phyloP scores from a whole-genome alignment of 1,140 invertebrate genomes.

The Acromyrmex echinatior region DNA sequence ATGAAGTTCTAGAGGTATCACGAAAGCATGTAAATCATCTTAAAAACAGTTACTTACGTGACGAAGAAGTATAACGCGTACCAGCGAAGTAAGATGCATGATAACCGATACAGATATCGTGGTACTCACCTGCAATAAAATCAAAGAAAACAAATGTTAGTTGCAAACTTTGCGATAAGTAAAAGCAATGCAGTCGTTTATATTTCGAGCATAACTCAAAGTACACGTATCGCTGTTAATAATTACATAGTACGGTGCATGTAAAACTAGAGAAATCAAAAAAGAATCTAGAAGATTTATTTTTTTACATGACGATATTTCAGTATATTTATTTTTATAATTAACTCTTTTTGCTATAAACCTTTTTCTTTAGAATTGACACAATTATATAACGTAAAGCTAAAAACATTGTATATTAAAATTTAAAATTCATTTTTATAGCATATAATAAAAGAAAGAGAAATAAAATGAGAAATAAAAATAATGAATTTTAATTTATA shows the following conservation, averaged over 20 bases:
- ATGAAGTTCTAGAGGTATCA: constrained; percentile 29
- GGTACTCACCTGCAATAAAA: constrained; percentile 73
- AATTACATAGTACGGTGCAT: not conserved
- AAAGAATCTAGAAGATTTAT: not conserved
- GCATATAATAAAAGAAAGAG: no score
- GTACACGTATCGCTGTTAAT: constrained; percentile 23
- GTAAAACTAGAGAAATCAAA: not conserved
- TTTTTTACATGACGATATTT: not conserved
- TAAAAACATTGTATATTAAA: not conserved
- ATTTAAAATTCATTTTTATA: no score
- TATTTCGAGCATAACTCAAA: not conserved
- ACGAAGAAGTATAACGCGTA: constrained; percentile 13
- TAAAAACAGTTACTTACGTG: constrained; percentile 63
- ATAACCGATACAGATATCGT: constrained; percentile 41
- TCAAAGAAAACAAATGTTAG: constrained; percentile 31
- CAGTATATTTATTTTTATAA: not conserved
- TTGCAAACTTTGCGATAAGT: constrained; percentile 20
- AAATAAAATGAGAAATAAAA: no score
- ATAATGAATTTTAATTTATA: no score
- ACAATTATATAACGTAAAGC: not conserved
- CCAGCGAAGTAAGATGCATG: not conserved
- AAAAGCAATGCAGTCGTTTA: constrained; percentile 9
- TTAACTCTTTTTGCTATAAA: not conserved
- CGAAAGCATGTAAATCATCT: constrained; percentile 41
- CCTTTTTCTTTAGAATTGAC: not conserved